Evolutionary conservation across 37 sponge, comb jelly and placozoan species (phyloP).

Genomic region (Crambe crambe): DNA sequence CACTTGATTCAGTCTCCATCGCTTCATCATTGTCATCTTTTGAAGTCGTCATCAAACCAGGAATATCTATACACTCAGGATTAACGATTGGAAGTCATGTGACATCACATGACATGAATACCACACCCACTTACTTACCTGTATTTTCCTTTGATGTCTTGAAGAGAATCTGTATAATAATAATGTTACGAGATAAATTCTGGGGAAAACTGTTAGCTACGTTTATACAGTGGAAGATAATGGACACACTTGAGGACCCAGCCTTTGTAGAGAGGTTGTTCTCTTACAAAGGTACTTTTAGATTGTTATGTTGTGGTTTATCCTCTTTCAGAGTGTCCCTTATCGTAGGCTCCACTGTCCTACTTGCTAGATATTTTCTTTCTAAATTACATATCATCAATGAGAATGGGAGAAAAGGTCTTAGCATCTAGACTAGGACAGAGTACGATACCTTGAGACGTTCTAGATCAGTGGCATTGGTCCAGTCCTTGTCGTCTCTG

Average conservation of each 20-base stretch:
- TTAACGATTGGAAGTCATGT: too few relatives aligned
- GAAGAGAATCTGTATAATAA: slow-evolving; percentile 17
- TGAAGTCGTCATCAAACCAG: slow-evolving; percentile 19
- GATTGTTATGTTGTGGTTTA: too few relatives aligned
- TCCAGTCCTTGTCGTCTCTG: slow-evolving; percentile 97
- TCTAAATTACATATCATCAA: too few relatives aligned
- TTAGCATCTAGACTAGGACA: not conserved
- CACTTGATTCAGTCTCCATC: slow-evolving; percentile 29
- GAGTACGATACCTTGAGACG: slow-evolving; percentile 71
- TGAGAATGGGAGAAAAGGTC: too few relatives aligned
- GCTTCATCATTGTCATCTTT: slow-evolving; percentile 41
- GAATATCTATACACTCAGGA: slow-evolving; percentile 41
- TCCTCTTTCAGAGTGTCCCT: too few relatives aligned
- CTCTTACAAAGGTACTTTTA: too few relatives aligned
- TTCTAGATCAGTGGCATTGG: slow-evolving; percentile 86
- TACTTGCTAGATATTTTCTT: too few relatives aligned
- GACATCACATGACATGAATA: not conserved
- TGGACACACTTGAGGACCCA: too few relatives aligned
- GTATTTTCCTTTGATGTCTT: slow-evolving; percentile 62
- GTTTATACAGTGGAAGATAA: too few relatives aligned
- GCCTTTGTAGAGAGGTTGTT: too few relatives aligned
- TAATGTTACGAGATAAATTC: not conserved
- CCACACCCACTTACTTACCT: slow-evolving; percentile 28
- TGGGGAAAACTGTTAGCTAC: not conserved
- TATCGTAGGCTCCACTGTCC: too few relatives aligned